Conservation (phyloP, 92 coral and sea anemone species). For the Zoanthus sociatus region DNA sequence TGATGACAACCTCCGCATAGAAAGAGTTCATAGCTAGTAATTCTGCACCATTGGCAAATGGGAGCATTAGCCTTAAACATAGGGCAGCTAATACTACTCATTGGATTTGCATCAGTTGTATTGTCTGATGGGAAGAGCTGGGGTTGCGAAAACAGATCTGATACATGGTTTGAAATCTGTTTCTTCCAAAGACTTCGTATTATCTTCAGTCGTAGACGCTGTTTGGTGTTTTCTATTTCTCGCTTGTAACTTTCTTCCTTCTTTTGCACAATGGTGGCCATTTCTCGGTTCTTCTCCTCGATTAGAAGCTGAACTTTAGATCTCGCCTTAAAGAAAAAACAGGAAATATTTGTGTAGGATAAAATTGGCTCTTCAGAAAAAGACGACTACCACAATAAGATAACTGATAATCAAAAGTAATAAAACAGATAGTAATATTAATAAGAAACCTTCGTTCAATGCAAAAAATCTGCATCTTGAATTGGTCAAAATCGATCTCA, state of each 20-base stretch:
- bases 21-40: not conserved
- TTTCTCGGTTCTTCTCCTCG: constrained; percentile 33
- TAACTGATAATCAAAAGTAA: too few relatives aligned
- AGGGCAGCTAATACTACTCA: not conserved
- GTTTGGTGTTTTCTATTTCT: constrained; percentile 12
- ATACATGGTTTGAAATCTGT: not conserved
- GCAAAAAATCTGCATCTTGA: too few relatives aligned
- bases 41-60: constrained; percentile 22
- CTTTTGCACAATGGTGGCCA: constrained; percentile 1
- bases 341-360: too few relatives aligned
- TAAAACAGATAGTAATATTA: too few relatives aligned
- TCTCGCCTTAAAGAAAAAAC: constrained; percentile 9
- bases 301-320: constrained; percentile 29
- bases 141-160: not conserved
- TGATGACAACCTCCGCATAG: constrained; percentile 26
- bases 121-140: not conserved
- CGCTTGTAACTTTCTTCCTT: not conserved
- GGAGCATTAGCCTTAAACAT: not conserved
- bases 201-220: not conserved
- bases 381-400: too few relatives aligned
- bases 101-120: not conserved
- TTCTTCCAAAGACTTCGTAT: not conserved
- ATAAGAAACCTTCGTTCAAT: too few relatives aligned
- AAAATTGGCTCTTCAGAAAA: too few relatives aligned
- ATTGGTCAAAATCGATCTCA: too few relatives aligned